Percentiles rank a stretch among this genome's conserved stretches.
phyloP scores from a whole-genome alignment of 2,113 vertebrate species.

The Thamnophis sirtalis region DNA sequence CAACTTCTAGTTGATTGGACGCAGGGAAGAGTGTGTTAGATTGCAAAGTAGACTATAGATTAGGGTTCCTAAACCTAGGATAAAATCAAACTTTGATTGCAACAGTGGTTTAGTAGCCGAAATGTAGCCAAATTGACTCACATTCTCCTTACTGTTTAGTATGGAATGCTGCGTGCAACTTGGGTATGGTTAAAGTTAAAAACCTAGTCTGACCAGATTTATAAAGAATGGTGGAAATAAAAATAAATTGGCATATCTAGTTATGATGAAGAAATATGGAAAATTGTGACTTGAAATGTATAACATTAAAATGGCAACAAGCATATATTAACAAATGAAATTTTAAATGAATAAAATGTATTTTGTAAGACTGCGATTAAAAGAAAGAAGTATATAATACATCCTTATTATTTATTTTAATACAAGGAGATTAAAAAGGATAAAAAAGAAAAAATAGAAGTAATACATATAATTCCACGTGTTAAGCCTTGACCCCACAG shows the following conservation, averaged over 20 bases:
- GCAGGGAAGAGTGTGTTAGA: neutral
- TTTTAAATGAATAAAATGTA: neutral
- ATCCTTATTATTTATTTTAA: neutral
- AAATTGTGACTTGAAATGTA: neutral
- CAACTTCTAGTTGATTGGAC: neutral
- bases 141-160: neutral
- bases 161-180: neutral
- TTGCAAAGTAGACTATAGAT: neutral
- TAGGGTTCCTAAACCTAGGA: neutral
- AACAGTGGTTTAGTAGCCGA: neutral
- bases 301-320: neutral
- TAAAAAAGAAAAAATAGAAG: neutral
- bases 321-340: neutral
- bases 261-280: neutral
- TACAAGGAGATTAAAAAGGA: neutral
- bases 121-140: neutral
- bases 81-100: neutral
- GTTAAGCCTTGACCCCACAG: neutral
- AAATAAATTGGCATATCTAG: neutral
- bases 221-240: neutral
- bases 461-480: neutral
- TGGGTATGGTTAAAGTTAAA: neutral
- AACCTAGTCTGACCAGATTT: neutral
- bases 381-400: neutral
- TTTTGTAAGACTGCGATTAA: neutral